A percentile compares a stretch with the other conserved stretches of the same genome.
Evolutionary conservation across 1,140 invertebrate genomes (phyloP).

Genomic region (Steinernema khuongi): DNA sequence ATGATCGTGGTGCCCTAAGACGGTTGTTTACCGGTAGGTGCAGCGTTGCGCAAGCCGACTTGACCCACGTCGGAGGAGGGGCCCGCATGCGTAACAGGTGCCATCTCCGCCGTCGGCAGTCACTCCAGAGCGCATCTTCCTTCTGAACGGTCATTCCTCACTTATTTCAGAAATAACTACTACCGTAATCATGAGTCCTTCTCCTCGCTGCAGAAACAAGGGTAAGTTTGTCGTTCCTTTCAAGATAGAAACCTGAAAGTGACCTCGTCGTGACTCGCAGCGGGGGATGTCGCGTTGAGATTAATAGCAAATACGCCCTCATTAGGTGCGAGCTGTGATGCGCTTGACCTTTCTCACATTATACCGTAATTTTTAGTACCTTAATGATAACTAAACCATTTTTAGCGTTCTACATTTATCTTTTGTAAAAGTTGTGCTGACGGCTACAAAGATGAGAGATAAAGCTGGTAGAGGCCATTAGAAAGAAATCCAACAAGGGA

Average conservation of each 20-base stretch:
- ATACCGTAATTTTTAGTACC: neutral
- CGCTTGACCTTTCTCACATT: constrained; percentile 10
- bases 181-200: neutral
- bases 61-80: neutral
- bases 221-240: neutral
- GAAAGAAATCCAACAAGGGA: no score
- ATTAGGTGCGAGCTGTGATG: neutral
- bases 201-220: neutral
- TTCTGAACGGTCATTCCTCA: neutral
- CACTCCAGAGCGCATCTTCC: neutral
- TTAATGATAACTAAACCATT: neutral
- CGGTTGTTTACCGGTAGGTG: constrained; percentile 8
- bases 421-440: neutral
- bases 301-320: neutral
- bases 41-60: constrained; percentile 4
- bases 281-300: neutral
- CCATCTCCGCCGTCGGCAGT: neutral
- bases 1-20: neutral
- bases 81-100: neutral
- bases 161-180: neutral
- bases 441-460: no score
- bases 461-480: no score
- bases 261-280: neutral
- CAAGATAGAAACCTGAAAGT: neutral
- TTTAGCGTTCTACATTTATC: neutral